Evolutionary conservation across 1,140 invertebrate genomes (phyloP).

Genomic region (Aricia agestis): DNA sequence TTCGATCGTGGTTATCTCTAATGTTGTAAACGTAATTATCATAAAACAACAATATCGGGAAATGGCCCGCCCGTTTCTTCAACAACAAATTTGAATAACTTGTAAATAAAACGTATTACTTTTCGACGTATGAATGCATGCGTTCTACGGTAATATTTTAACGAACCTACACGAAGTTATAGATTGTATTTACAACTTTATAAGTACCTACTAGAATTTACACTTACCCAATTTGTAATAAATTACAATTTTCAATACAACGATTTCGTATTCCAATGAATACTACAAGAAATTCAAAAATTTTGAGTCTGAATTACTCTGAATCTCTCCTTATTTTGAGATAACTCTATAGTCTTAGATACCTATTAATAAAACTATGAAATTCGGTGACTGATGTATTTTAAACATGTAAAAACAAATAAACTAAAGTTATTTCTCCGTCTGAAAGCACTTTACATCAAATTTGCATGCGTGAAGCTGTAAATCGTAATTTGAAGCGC

Average conservation of each 20-base stretch:
- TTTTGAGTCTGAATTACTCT: too few relatives aligned
- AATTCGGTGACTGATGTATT: too few relatives aligned
- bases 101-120: conserved; percentile 13
- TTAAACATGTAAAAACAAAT: not conserved
- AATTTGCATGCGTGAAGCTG: conserved; percentile 13
- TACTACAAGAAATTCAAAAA: too few relatives aligned
- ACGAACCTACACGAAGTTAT: not conserved
- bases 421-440: too few relatives aligned
- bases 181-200: not conserved
- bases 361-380: too few relatives aligned
- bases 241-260: too few relatives aligned
- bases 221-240: too few relatives aligned
- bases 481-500: conserved; percentile 25
- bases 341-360: too few relatives aligned
- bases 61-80: not conserved
- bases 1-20: conserved; percentile 23
- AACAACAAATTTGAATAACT: conserved; percentile 5
- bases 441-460: not conserved
- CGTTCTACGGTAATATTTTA: not conserved
- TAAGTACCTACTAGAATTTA: not conserved
- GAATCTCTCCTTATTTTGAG: too few relatives aligned
- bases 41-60: conserved; percentile 19
- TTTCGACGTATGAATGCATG: not conserved
- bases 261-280: too few relatives aligned
- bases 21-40: conserved; percentile 22